These are phyloP conservation scores for Catocala nupta DNA, from an alignment of 2,888 invertebrate species.

Conservation along the genomic window DNA sequence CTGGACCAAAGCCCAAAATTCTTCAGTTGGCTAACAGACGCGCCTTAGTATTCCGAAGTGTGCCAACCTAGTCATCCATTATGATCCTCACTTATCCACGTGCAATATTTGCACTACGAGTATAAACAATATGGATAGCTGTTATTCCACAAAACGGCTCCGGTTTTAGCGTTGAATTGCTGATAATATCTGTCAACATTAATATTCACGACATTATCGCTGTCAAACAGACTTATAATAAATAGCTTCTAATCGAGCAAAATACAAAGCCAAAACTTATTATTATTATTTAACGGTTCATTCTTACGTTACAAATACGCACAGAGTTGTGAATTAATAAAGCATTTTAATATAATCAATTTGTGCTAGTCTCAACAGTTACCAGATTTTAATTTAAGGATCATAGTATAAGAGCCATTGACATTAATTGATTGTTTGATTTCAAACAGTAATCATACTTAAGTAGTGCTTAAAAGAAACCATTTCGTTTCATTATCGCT, in stretches of 20 bases:
- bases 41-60: conserved; percentile 24
- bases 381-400: too few species aligned
- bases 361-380: too few species aligned
- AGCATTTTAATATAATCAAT: too few species aligned
- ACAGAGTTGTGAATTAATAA: too few species aligned
- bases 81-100: conserved; percentile 40
- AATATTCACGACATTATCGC: conserved; percentile 40
- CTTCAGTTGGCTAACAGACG: conserved; percentile 38
- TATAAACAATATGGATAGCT: conserved; percentile 29
- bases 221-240: conserved; percentile 20
- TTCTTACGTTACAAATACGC: neutral
- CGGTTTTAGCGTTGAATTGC: conserved; percentile 44
- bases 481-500: neutral
- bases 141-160: conserved; percentile 45
- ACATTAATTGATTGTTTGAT: neutral
- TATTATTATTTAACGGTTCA: neutral
- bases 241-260: conserved; percentile 2
- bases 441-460: too few species aligned
- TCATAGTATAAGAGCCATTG: too few species aligned
- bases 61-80: conserved; percentile 41
- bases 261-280: conserved; percentile 7
- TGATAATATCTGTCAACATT: conserved; percentile 47
- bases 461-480: too few species aligned
- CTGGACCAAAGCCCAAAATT: conserved; percentile 34
- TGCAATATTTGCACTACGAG: conserved; percentile 37